Percentiles rank a stretch among this genome's conserved stretches.
These are phyloP conservation scores for Leucoraja erinaceus DNA, from an alignment of 2,113 vertebrate species.

Conservation along the genomic window DNA sequence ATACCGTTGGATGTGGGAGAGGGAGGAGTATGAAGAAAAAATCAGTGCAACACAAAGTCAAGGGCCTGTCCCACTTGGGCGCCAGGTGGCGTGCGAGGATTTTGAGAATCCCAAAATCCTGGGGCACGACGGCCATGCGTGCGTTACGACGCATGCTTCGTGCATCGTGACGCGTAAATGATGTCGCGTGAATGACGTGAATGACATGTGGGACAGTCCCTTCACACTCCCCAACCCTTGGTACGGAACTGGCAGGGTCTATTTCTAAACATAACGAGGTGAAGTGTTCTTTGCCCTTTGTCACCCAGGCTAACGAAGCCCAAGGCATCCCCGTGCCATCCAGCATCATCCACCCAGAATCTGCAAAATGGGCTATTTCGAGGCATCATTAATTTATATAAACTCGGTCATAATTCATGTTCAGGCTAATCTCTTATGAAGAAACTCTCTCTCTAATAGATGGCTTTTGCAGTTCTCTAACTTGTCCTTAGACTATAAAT, in stretches of 20 bases:
- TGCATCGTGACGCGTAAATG: too few species aligned
- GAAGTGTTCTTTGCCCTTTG: background rate
- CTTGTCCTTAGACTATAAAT: background rate
- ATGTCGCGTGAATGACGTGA: too few species aligned
- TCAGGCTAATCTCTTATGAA: background rate
- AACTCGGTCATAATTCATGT: background rate
- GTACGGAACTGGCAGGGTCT: background rate
- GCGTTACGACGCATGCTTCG: too few species aligned
- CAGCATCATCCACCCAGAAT: background rate
- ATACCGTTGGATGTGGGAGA: background rate
- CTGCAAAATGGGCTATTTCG: background rate
- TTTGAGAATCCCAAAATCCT: too few species aligned
- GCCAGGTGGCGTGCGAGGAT: too few species aligned
- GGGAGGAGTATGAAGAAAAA: background rate
- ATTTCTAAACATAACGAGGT: background rate
- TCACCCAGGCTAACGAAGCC: background rate
- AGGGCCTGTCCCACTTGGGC: too few species aligned
- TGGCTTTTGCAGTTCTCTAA: background rate
- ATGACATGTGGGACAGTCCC: too few species aligned
- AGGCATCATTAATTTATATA: background rate
- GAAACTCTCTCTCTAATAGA: background rate
- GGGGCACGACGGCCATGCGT: too few species aligned
- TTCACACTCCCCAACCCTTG: background rate
- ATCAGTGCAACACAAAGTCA: background rate
- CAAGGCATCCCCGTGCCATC: background rate